Conservation (phyloP, 1,140 invertebrate species). For the Diachasma alloeum region DNA sequence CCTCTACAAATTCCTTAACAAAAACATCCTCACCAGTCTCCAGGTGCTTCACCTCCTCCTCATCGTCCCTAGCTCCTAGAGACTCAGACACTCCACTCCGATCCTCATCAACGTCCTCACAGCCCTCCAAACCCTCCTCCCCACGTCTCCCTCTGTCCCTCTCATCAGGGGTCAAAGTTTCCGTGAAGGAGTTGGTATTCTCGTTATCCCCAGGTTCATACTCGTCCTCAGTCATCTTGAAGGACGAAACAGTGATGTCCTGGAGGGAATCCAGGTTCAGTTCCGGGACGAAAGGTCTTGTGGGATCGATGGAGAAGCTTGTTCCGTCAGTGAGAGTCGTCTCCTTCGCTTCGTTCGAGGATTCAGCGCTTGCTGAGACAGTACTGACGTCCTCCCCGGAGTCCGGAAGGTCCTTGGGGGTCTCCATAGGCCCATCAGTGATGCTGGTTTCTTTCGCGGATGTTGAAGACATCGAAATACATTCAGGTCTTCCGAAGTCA, state of each 20-base stretch:
- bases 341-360: conserved; percentile 42
- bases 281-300: conserved; percentile 50
- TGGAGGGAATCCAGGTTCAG: conserved; percentile 56
- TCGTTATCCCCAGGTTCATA: conserved; percentile 39
- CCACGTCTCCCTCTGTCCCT: not conserved
- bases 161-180: conserved; percentile 25
- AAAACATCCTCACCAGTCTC: conserved; percentile 17
- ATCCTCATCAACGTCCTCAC: too few relatives aligned
- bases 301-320: conserved; percentile 41
- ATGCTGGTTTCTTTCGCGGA: conserved; percentile 35
- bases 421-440: conserved; percentile 28
- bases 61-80: not conserved
- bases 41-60: not conserved
- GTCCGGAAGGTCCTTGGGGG: not conserved
- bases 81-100: too few relatives aligned
- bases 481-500: conserved; percentile 13
- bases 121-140: not conserved
- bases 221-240: conserved; percentile 41
- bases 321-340: conserved; percentile 40
- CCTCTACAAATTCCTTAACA: conserved; percentile 19
- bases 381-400: not conserved
- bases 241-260: conserved; percentile 54
- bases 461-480: conserved; percentile 35
- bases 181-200: conserved; percentile 30
- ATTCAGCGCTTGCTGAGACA: conserved; percentile 22